Percentiles rank a stretch among this genome's conserved stretches.
These are phyloP conservation scores for Capitella teleta DNA, from an alignment of 1,140 invertebrate genomes.

Conservation along the genomic window DNA sequence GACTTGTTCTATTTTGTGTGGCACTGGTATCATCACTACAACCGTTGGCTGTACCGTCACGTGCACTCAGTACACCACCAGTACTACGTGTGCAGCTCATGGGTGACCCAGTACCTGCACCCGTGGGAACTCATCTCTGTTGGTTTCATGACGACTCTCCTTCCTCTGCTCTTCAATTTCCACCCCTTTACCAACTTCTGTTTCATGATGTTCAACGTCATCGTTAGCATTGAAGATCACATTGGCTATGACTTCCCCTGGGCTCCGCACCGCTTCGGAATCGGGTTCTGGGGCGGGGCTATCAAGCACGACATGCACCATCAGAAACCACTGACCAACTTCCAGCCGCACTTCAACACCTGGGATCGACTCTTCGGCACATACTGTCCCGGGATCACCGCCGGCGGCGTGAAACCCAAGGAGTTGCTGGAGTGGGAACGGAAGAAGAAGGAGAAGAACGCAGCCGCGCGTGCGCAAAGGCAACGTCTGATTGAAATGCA, in stretches of 20 bases:
- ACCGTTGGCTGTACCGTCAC: conserved; percentile 24
- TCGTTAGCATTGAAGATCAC: conserved; percentile 17
- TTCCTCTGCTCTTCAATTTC: conserved; percentile 18
- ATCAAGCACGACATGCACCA: conserved; percentile 31
- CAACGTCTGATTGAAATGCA: no score
- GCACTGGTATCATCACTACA: conserved; percentile 23
- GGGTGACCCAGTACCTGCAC: conserved; percentile 29
- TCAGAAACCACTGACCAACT: conserved; percentile 25
- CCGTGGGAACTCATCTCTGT: conserved; percentile 31
- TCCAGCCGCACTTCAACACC: conserved; percentile 29
- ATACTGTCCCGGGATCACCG: neutral
- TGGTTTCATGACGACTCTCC: conserved; percentile 18
- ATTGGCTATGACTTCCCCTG: conserved; percentile 31
- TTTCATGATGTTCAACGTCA: conserved; percentile 12
- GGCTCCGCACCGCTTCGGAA: conserved; percentile 20
- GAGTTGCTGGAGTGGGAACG: neutral
- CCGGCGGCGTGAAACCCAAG: neutral
- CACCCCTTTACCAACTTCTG: conserved; percentile 28
- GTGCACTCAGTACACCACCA: conserved; percentile 33
- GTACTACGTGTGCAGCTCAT: conserved; percentile 26
- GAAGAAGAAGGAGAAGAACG: no score
- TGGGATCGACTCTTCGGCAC: conserved; percentile 22
- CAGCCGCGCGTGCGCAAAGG: no score
- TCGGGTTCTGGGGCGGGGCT: conserved; percentile 25
- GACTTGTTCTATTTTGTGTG: conserved; percentile 27